These are phyloP conservation scores for Lasioglossum baleicum DNA, from an alignment of 1,140 invertebrate genomes.

Conservation along the genomic window DNA sequence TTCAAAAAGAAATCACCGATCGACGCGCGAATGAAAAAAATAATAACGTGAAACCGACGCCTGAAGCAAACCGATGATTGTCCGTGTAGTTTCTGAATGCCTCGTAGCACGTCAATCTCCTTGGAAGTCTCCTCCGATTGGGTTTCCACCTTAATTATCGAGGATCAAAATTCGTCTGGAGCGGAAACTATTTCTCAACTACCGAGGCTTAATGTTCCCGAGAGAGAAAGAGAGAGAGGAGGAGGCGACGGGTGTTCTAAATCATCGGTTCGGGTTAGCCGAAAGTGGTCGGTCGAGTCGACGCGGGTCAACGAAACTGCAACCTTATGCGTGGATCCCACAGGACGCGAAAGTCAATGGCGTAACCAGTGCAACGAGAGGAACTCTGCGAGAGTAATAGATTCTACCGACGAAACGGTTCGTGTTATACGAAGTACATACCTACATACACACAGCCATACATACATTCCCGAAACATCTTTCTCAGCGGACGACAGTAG, in stretches of 20 bases:
- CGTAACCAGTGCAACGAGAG: neutral
- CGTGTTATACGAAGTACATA: neutral
- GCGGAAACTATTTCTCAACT: neutral
- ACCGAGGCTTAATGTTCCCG: neutral
- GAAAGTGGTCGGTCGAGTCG: neutral
- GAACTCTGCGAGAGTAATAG: neutral
- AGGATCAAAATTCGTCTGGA: neutral
- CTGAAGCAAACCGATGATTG: neutral
- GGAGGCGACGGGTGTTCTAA: neutral
- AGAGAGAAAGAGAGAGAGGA: neutral
- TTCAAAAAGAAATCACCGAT: no score
- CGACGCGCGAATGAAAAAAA: no score
- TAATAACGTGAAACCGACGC: neutral
- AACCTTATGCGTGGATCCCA: neutral
- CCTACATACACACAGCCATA: no score
- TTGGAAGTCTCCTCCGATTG: neutral
- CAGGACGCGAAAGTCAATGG: neutral
- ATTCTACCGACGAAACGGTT: neutral
- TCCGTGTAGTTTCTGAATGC: neutral
- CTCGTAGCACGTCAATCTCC: neutral
- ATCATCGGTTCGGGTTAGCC: neutral
- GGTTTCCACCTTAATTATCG: neutral
- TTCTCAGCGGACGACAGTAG: slow-evolving; percentile 28
- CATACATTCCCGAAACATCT: slow-evolving; percentile 49
- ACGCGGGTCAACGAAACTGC: neutral